Evolutionary conservation across 1,140 invertebrate genomes (phyloP).

Genomic region (Drosophila novamexicana): DNA sequence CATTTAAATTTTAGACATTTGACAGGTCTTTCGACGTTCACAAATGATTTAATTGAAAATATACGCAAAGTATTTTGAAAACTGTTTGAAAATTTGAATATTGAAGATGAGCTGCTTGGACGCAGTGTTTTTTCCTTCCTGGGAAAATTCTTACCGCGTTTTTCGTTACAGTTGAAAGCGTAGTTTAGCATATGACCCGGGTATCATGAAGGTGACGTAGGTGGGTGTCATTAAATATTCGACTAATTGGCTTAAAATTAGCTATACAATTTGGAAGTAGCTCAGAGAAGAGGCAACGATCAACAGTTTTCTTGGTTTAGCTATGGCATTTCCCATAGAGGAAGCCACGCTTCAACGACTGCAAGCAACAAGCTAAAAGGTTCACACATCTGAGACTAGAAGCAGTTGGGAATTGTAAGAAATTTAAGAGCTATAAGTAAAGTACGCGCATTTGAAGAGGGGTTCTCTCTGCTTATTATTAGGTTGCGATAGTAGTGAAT

Average conservation of each 20-base stretch:
- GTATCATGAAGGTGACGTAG: constrained; percentile 4
- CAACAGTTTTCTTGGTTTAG: constrained; percentile 11
- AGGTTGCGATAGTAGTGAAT: too few relatives aligned
- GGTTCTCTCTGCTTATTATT: not conserved
- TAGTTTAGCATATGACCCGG: constrained; percentile 27
- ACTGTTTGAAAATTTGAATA: constrained; percentile 34
- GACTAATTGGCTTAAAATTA: constrained; percentile 42
- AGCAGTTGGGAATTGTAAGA: constrained; percentile 1
- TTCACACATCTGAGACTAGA: not conserved
- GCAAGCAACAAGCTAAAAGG: not conserved
- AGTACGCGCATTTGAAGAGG: not conserved
- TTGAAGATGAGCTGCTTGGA: constrained; percentile 22
- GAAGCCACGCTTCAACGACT: constrained; percentile 10
- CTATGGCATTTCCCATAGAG: constrained; percentile 4
- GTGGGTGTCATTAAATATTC: constrained; percentile 25
- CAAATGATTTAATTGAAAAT: constrained; percentile 58
- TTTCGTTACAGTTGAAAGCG: constrained; percentile 41
- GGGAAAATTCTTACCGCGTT: constrained; percentile 30
- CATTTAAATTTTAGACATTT: constrained; percentile 63
- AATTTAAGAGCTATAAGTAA: not conserved
- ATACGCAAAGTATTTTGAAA: constrained; percentile 40
- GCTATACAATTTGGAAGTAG: constrained; percentile 14
- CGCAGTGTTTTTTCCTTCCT: constrained; percentile 4
- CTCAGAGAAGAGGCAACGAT: constrained; percentile 2
- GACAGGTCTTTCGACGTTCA: constrained; percentile 58